Percentiles rank a stretch among this genome's conserved stretches.
Evolutionary conservation across 2,113 vertebrate genomes (phyloP).

Genomic region (Cyanoramphus novaezelandiae): DNA sequence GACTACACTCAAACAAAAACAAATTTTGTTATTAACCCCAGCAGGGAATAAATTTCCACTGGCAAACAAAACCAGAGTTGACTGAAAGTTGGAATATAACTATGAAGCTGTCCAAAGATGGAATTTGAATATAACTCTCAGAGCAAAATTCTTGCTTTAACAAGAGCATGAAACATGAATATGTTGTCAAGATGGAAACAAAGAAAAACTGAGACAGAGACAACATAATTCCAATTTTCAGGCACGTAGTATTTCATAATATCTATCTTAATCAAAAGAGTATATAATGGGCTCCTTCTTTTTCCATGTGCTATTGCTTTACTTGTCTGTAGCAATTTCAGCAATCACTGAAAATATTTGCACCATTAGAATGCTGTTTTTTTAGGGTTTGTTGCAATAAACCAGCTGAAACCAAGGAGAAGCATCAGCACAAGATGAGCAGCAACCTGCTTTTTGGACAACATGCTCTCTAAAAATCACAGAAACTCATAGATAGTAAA

Average conservation of each 20-base stretch:
- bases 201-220: neutral
- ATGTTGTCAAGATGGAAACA: neutral
- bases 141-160: neutral
- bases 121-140: neutral
- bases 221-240: neutral
- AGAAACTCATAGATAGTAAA: neutral
- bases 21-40: neutral
- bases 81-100: neutral
- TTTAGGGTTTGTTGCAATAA: neutral
- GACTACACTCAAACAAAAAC: neutral
- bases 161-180: neutral
- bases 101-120: neutral
- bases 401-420: neutral
- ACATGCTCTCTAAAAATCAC: neutral
- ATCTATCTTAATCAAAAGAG: neutral
- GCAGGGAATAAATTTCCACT: neutral
- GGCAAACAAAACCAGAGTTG: neutral
- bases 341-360: neutral
- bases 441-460: neutral
- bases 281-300: neutral
- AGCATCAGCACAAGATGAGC: neutral
- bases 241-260: neutral
- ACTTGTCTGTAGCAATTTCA: neutral
- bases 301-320: neutral
- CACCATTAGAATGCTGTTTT: neutral